phyloP scores from a whole-genome alignment of 1,140 invertebrate genomes.

The Plectrocnemia conspersa region DNA sequence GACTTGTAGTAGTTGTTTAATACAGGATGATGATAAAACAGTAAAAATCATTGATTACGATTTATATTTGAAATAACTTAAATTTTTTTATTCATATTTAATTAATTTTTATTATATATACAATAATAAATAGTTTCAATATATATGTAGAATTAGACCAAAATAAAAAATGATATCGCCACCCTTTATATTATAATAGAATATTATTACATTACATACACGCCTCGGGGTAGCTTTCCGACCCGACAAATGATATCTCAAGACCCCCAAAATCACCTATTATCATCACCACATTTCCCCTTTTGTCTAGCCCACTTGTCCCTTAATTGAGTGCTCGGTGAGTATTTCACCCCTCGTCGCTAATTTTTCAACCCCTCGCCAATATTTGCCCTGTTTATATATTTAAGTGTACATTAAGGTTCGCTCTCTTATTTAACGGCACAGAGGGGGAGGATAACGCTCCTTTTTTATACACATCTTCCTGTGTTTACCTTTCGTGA shows the following conservation, averaged over 20 bases:
- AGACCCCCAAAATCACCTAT: not conserved
- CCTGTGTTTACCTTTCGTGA: slow-evolving; percentile 17
- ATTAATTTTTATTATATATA: too few species aligned
- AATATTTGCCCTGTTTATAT: slow-evolving; percentile 31
- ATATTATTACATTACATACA: too few species aligned
- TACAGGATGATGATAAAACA: too few species aligned
- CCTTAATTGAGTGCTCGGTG: slow-evolving; percentile 20
- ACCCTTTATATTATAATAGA: too few species aligned
- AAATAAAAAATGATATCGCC: too few species aligned
- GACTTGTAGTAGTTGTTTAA: too few species aligned
- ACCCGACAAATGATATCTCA: not conserved
- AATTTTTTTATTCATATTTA: too few species aligned
- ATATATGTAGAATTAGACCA: too few species aligned
- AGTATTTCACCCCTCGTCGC: slow-evolving; percentile 18
- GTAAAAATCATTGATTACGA: too few species aligned
- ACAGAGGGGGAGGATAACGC: not conserved
- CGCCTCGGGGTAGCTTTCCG: too few species aligned
- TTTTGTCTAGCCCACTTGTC: slow-evolving; percentile 11
- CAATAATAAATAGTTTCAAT: too few species aligned
- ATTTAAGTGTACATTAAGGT: slow-evolving; percentile 35
- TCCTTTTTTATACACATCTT: slow-evolving; percentile 19
- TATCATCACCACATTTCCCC: slow-evolving; percentile 5
- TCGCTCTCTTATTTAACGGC: slow-evolving; percentile 18
- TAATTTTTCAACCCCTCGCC: slow-evolving; percentile 20
- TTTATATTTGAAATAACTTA: too few species aligned